phyloP scores from a whole-genome alignment of 2,888 invertebrate genomes.

The Drosophila dives region DNA sequence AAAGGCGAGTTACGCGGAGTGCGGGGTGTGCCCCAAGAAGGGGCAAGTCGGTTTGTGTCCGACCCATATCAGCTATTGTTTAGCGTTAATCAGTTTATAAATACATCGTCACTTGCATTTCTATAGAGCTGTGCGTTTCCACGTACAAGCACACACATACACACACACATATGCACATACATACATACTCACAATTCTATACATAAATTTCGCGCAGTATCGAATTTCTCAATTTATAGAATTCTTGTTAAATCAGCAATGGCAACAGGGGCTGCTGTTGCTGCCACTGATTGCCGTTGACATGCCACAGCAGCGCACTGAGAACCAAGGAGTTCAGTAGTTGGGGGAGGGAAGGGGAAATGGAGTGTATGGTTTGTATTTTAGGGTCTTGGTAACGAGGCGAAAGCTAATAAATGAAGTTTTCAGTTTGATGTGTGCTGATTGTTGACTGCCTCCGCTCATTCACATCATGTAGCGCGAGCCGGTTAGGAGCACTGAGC shows the following conservation, averaged over 20 bases:
- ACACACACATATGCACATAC: slow-evolving; percentile 4
- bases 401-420: slow-evolving; percentile 75
- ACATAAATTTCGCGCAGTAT: slow-evolving; percentile 61
- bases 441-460: slow-evolving; percentile 42
- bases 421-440: slow-evolving; percentile 59
- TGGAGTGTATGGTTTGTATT: not conserved
- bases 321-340: not conserved
- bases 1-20: not conserved
- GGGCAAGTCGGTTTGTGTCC: slow-evolving; percentile 1
- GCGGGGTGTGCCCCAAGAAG: not conserved
- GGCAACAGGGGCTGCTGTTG: slow-evolving; percentile 3
- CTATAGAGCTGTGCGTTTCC: slow-evolving; percentile 26
- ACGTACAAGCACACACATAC: slow-evolving; percentile 3
- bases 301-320: slow-evolving; percentile 36
- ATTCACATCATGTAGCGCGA: not conserved
- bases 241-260: slow-evolving; percentile 64
- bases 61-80: slow-evolving; percentile 78
- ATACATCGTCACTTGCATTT: slow-evolving; percentile 77
- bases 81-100: slow-evolving; percentile 76
- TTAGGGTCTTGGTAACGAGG: slow-evolving; percentile 9
- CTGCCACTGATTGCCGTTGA: slow-evolving; percentile 58
- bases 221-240: slow-evolving; percentile 59
- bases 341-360: not conserved
- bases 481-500: not conserved
- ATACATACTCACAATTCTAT: slow-evolving; percentile 56